Evolutionary conservation across 2,113 vertebrate genomes (phyloP).

Genomic region (Casuarius casuarius): DNA sequence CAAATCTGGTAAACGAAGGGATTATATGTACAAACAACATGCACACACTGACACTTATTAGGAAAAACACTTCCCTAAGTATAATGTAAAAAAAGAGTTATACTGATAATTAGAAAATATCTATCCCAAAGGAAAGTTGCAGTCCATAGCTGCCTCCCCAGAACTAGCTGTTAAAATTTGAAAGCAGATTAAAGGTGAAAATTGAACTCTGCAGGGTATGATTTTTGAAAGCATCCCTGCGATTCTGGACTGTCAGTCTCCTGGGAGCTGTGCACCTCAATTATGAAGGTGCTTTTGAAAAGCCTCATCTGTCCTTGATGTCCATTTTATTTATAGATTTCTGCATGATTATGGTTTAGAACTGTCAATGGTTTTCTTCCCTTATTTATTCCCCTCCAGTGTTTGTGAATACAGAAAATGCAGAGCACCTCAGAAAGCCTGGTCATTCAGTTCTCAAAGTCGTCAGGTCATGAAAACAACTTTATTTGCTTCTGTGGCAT

Average conservation of each 20-base stretch:
- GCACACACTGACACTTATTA: not conserved
- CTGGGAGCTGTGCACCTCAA: constrained; percentile 5
- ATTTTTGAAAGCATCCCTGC: constrained; percentile 52
- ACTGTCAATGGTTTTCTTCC: not conserved
- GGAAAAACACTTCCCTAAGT: not conserved
- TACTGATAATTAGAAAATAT: not conserved
- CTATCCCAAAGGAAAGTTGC: not conserved
- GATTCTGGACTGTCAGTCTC: constrained; percentile 30
- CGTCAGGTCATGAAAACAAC: not conserved
- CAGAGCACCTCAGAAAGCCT: not conserved
- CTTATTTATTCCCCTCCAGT: not conserved
- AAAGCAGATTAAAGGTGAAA: constrained; percentile 60
- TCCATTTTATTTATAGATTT: constrained; percentile 36
- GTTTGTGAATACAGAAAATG: not conserved
- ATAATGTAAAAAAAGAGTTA: not conserved
- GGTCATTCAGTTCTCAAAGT: not conserved
- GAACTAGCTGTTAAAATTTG: constrained; percentile 37
- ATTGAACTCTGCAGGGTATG: constrained; percentile 57
- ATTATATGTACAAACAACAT: not conserved
- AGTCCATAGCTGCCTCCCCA: not conserved
- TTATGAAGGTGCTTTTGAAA: constrained; percentile 62
- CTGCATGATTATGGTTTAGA: not conserved
- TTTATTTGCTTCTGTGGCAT: not conserved
- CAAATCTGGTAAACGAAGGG: not conserved
- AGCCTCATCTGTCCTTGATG: not conserved